Base-by-base conservation (phyloP, 2,113 vertebrate genomes). In the Pseudorasbora parva region DNA sequence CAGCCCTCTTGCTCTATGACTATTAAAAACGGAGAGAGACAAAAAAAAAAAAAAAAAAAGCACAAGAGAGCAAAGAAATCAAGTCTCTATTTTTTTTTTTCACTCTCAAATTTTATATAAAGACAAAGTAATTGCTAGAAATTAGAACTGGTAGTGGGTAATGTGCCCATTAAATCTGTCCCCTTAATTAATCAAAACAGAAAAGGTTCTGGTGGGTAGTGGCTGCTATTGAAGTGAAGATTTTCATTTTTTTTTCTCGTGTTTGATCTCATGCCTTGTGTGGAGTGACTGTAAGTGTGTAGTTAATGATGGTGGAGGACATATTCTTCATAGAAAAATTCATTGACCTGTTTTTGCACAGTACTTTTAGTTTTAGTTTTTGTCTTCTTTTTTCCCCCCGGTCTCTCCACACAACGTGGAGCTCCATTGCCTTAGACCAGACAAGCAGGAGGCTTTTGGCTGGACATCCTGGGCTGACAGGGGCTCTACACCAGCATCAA, bases 251-350 rank as follows among this genome's bases (percentile, higher is more conserved):
- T 59, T 81, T 72, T 57, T n/a, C 54, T 82, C 27, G 68, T 85
- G 83, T 77, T 60, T 87, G 64, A 71, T 43, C 25, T 72, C 68
- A 57, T 69, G 56, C 54, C 71, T 87, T 60, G 62, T 82, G 64
- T 54, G 82, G 93, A 93, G 93, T 96, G 95, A 94, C 92, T 93
- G 80, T 78, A 59, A 92, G 41, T 43, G 33, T 76, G 68, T 72
- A 72, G 56, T 87, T 75, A n/a, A 56, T 64, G 43, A 64, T 66
- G n/a, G 57, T 69, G 25, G 30, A 19, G 30, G 51, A 64, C 45
- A 54, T 69, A n/a, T 73, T 49, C 21, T n/a, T 82, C 62, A 62
- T 12, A 78, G 27, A 49, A 37, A 54, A 17, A 25, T 81, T 47
- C 41, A 49, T 62, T 69, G 45, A 72, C 43, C 21, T 68, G 21